Percentiles rank a stretch among this genome's conserved stretches.
Conservation (phyloP, 1,140 invertebrate genomes). For the Octopus bimaculoides region DNA sequence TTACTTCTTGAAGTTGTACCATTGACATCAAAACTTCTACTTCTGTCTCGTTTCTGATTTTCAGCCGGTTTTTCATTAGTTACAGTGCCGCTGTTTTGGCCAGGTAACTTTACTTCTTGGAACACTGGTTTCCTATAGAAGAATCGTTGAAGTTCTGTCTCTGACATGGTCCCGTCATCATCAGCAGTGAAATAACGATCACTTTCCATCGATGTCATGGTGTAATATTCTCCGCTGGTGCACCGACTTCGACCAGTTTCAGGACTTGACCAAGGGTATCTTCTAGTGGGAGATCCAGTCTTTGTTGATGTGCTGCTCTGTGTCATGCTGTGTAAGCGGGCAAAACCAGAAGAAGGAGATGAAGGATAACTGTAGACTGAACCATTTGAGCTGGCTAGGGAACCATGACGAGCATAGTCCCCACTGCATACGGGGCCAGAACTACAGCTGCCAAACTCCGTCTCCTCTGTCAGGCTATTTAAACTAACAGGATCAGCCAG, state of each 20-base stretch:
- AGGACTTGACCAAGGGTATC: constrained; percentile 6
- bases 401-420: constrained; percentile 1
- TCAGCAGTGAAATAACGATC: constrained; percentile 46
- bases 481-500: background rate
- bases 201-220: constrained; percentile 38
- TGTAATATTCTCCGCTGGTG: background rate
- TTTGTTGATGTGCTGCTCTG: background rate
- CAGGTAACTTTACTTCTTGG: background rate
- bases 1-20: background rate
- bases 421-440: background rate
- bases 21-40: constrained; percentile 3
- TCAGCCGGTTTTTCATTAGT: background rate
- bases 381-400: background rate
- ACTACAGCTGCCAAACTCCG: background rate
- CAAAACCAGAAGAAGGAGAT: constrained; percentile 2
- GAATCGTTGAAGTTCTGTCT: constrained; percentile 18
- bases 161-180: constrained; percentile 30
- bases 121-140: background rate
- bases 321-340: background rate
- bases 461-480: background rate
- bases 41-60: constrained; percentile 3
- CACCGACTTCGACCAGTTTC: constrained; percentile 8
- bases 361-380: constrained; percentile 14
- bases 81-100: background rate
- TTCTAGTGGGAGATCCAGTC: background rate